Percentiles rank a stretch among this genome's conserved stretches.
Evolutionary conservation across 2,797 vertebrate species (phyloP).

Genomic region (Thunnus albacares): DNA sequence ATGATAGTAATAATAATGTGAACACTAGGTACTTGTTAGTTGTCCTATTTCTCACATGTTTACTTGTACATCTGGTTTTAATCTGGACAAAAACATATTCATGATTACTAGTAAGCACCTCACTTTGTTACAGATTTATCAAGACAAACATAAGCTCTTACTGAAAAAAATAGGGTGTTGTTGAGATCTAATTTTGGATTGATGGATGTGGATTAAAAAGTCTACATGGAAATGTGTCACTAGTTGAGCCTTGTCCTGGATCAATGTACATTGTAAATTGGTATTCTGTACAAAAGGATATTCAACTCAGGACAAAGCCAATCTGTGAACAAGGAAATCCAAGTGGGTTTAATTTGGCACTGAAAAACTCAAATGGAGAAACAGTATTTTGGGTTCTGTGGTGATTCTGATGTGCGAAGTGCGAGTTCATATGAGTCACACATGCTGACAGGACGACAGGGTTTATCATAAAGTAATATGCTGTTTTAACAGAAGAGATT

Average conservation of each 20-base stretch:
- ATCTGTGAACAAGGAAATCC: conserved; percentile 2
- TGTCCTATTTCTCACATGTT: background rate
- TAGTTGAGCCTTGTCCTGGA: background rate
- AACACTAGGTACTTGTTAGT: too few species aligned
- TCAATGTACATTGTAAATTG: background rate
- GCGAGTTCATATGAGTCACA: background rate
- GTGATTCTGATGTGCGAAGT: background rate
- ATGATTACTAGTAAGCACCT: background rate
- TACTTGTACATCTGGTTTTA: conserved; percentile 4
- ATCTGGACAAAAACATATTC: background rate
- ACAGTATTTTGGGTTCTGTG: background rate
- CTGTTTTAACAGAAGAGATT: too few species aligned
- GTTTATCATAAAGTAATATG: too few species aligned
- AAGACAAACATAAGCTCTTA: conserved; percentile 2
- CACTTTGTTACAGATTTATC: background rate
- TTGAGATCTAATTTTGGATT: background rate
- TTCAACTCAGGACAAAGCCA: background rate
- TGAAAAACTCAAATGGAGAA: background rate
- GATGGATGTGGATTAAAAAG: background rate
- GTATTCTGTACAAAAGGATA: background rate
- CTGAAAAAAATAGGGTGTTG: background rate
- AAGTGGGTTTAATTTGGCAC: conserved; percentile 8
- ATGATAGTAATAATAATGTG: too few species aligned
- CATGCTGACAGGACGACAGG: too few species aligned
- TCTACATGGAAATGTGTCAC: background rate